Evolutionary conservation across 2,888 invertebrate genomes (phyloP).

Genomic region (Tenthredo notha): DNA sequence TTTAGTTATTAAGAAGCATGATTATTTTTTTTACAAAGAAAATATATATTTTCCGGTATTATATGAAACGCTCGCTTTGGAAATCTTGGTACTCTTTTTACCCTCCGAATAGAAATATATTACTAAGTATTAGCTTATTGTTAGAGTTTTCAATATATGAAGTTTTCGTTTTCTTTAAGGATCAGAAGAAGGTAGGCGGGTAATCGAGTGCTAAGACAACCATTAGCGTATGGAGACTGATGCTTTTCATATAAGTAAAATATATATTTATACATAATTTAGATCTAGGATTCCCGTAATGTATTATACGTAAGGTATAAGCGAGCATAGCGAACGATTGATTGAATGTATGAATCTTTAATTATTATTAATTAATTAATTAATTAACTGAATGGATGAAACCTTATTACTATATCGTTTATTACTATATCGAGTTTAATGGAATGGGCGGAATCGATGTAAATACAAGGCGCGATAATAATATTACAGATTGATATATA

Average conservation of each 20-base stretch:
- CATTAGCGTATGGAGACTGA: slow-evolving; percentile 75
- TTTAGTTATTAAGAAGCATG: slow-evolving; percentile 77
- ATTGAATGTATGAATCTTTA: slow-evolving; percentile 25
- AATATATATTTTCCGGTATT: slow-evolving; percentile 78
- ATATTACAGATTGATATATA: slow-evolving; percentile 42
- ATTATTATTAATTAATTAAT: neutral
- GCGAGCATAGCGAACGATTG: slow-evolving; percentile 19
- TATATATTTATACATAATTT: slow-evolving; percentile 75
- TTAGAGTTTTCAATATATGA: neutral
- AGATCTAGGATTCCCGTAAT: slow-evolving; percentile 72
- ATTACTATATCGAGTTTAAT: slow-evolving; percentile 31
- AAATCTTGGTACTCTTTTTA: slow-evolving; percentile 66
- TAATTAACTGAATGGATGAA: neutral
- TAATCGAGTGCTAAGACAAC: slow-evolving; percentile 64
- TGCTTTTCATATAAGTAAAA: slow-evolving; percentile 78
- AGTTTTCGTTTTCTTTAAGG: neutral
- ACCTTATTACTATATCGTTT: slow-evolving; percentile 21
- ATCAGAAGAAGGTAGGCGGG: neutral
- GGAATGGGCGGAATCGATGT: slow-evolving; percentile 17
- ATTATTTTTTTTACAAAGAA: slow-evolving; percentile 76
- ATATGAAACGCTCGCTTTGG: slow-evolving; percentile 77
- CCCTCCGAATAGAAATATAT: slow-evolving; percentile 28
- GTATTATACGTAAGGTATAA: slow-evolving; percentile 68
- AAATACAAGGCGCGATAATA: slow-evolving; percentile 41
- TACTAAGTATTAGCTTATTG: slow-evolving; percentile 2